Evolutionary conservation across 1,140 invertebrate genomes (phyloP).

Genomic region (Druon quercuslanigerum): DNA sequence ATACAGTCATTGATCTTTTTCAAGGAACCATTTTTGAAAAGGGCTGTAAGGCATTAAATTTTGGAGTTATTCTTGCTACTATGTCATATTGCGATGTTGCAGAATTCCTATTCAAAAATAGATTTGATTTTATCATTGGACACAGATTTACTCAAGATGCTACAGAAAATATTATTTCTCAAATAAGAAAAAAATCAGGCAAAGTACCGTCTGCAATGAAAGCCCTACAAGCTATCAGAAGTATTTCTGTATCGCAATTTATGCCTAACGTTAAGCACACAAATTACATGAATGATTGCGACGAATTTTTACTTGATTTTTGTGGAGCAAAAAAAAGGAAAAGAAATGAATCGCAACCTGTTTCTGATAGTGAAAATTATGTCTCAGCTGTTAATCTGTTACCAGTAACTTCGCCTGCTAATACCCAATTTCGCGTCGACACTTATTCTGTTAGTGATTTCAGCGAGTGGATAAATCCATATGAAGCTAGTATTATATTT

Average conservation of each 20-base stretch:
- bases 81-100: slow-evolving; percentile 33
- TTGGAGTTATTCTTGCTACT: slow-evolving; percentile 27
- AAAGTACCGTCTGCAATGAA: slow-evolving; percentile 10
- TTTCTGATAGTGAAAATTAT: slow-evolving; percentile 11
- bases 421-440: no score
- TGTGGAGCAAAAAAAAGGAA: slow-evolving; percentile 31
- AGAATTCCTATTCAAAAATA: slow-evolving; percentile 35
- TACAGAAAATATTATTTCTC: no score
- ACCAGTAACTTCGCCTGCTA: no score
- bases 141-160: slow-evolving; percentile 40
- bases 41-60: slow-evolving; percentile 28
- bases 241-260: slow-evolving; percentile 32
- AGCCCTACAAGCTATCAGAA: neutral
- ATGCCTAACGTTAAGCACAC: slow-evolving; percentile 27
- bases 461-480: no score
- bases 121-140: slow-evolving; percentile 39
- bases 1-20: slow-evolving; percentile 37
- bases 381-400: neutral
- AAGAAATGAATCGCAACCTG: neutral
- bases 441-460: no score
- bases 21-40: slow-evolving; percentile 35
- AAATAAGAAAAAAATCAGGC: slow-evolving; percentile 23
- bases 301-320: slow-evolving; percentile 40
- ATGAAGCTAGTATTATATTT: no score
- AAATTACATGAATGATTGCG: slow-evolving; percentile 32